These are phyloP conservation scores for Diogma glabrata DNA, from an alignment of 2,888 invertebrate genomes.

Conservation along the genomic window DNA sequence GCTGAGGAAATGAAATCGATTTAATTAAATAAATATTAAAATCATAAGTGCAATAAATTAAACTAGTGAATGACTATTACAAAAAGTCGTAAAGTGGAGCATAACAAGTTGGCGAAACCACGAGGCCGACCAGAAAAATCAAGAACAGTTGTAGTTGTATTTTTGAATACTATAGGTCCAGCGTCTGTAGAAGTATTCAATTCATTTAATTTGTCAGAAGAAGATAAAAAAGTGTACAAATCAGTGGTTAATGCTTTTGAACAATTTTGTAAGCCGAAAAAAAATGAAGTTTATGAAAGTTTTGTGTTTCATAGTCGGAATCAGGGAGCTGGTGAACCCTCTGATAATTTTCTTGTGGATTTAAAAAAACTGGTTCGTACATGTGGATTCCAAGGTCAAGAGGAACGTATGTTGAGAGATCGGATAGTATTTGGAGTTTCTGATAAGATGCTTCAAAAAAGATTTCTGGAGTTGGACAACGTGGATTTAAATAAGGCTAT, in stretches of 20 bases:
- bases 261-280: not conserved
- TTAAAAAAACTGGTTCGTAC: not conserved
- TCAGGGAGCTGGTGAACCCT: not conserved
- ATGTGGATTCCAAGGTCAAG: not conserved
- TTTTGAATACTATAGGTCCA: not conserved
- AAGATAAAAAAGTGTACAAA: not conserved
- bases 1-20: no score
- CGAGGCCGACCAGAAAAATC: no score
- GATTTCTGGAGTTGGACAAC: not conserved
- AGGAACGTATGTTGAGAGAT: constrained; percentile 3
- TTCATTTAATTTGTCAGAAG: not conserved
- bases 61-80: no score
- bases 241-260: not conserved
- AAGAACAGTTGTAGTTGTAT: not conserved
- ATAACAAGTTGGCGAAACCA: no score
- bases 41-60: no score
- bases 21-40: no score
- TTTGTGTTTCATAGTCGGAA: not conserved
- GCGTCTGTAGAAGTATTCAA: not conserved
- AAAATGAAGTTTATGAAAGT: not conserved
- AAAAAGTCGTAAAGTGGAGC: no score
- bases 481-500: not conserved
- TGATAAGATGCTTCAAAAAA: not conserved
- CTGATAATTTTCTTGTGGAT: not conserved
- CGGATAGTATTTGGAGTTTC: not conserved